Evolutionary conservation across 2,113 vertebrate genomes (phyloP).

Genomic region (Polypterus senegalus): DNA sequence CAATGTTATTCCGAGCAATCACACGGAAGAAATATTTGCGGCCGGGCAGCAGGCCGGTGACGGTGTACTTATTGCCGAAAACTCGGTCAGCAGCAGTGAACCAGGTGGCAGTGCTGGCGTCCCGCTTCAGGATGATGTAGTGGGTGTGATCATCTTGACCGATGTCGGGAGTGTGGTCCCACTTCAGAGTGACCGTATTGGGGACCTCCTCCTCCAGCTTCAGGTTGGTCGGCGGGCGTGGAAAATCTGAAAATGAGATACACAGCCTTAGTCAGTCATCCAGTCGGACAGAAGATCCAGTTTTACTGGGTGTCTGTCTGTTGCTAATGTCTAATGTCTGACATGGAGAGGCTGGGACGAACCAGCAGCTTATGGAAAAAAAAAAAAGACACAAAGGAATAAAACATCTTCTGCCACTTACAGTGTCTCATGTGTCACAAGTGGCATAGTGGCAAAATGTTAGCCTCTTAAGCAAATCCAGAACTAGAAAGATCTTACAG

Average conservation of each 20-base stretch:
- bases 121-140: constrained; percentile 41
- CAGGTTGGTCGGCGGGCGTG: constrained; percentile 33
- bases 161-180: constrained; percentile 42
- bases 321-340: no score
- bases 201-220: constrained; percentile 39
- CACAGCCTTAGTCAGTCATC: not conserved
- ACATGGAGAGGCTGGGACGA: no score
- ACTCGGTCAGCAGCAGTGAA: constrained; percentile 34
- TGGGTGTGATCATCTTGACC: constrained; percentile 27
- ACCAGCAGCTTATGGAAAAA: no score
- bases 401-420: no score
- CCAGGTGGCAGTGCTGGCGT: constrained; percentile 35
- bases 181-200: constrained; percentile 37
- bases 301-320: no score
- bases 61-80: constrained; percentile 39
- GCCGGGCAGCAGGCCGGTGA: constrained; percentile 39
- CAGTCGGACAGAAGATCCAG: no score
- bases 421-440: no score
- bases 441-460: no score
- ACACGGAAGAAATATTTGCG: constrained; percentile 51
- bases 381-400: no score
- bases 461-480: no score
- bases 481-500: no score
- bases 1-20: constrained; percentile 31
- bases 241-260: constrained; percentile 31